Evolutionary conservation across 2,888 invertebrate genomes (phyloP).

Genomic region (Marronus borbonicus): DNA sequence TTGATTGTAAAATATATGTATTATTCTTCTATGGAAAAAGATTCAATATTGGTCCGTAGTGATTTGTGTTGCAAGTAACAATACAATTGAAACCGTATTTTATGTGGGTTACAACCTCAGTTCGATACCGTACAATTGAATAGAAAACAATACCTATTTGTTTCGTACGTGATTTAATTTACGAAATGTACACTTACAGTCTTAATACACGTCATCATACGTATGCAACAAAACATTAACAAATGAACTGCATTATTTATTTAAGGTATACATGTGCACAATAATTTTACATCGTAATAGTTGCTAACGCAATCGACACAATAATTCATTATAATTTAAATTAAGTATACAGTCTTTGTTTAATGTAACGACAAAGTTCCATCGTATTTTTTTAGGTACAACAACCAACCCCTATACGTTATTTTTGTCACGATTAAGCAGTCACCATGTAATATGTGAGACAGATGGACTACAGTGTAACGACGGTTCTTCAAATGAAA

Average conservation of each 20-base stretch:
- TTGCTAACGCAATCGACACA: neutral
- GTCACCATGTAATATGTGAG: too few species aligned
- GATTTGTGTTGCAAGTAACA: too few species aligned
- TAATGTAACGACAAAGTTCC: slow-evolving; percentile 9
- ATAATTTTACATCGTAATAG: neutral
- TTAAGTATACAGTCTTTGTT: slow-evolving; percentile 21
- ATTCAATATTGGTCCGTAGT: too few species aligned
- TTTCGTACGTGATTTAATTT: slow-evolving; percentile 49
- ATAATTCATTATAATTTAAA: slow-evolving; percentile 27
- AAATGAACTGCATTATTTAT: slow-evolving; percentile 40
- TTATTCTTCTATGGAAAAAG: too few species aligned
- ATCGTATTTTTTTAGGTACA: neutral
- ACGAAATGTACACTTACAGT: slow-evolving; percentile 34
- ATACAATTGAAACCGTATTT: too few species aligned
- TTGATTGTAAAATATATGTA: too few species aligned
- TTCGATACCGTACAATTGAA: neutral
- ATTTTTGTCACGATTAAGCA: too few species aligned
- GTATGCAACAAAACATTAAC: slow-evolving; percentile 27
- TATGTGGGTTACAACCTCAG: too few species aligned
- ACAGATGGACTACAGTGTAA: too few species aligned
- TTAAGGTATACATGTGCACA: slow-evolving; percentile 27
- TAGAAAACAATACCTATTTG: slow-evolving; percentile 30
- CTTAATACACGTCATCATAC: slow-evolving; percentile 26
- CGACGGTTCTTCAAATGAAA: too few species aligned
- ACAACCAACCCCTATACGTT: neutral